These are phyloP conservation scores for Rhea americana DNA, from an alignment of 2,113 vertebrate species.

Conservation along the genomic window DNA sequence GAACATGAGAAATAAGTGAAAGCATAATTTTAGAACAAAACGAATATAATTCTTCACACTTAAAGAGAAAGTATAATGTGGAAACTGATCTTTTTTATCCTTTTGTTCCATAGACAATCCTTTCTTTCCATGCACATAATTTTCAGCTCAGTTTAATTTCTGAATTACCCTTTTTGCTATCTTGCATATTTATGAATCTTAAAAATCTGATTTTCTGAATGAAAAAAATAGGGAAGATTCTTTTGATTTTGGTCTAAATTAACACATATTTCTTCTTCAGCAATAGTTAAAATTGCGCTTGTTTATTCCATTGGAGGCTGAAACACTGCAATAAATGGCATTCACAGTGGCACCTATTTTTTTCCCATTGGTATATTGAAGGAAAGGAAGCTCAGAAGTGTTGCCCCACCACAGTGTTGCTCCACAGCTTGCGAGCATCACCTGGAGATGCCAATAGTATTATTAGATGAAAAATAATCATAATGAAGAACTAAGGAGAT, in stretches of 20 bases:
- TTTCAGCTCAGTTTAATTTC: neutral
- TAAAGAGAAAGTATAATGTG: neutral
- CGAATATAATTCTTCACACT: neutral
- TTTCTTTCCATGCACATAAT: neutral
- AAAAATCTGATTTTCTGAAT: neutral
- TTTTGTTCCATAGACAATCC: neutral
- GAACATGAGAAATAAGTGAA: neutral
- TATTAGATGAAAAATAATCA: neutral
- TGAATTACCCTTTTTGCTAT: neutral
- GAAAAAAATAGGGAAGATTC: neutral
- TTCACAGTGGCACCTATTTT: rapidly evolving
- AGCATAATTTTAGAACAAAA: neutral
- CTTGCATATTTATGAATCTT: neutral
- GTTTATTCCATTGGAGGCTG: neutral
- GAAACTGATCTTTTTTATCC: neutral
- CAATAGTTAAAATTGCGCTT: neutral
- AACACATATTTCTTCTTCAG: neutral
- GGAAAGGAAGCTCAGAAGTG: neutral
- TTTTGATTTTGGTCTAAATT: neutral
- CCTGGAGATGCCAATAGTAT: neutral
- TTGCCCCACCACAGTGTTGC: neutral
- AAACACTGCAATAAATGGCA: neutral
- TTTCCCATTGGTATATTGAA: neutral
- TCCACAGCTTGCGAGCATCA: neutral
- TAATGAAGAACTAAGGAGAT: neutral